Conservation (phyloP, 2,797 vertebrate species). For the Atherinosoma microstoma region DNA sequence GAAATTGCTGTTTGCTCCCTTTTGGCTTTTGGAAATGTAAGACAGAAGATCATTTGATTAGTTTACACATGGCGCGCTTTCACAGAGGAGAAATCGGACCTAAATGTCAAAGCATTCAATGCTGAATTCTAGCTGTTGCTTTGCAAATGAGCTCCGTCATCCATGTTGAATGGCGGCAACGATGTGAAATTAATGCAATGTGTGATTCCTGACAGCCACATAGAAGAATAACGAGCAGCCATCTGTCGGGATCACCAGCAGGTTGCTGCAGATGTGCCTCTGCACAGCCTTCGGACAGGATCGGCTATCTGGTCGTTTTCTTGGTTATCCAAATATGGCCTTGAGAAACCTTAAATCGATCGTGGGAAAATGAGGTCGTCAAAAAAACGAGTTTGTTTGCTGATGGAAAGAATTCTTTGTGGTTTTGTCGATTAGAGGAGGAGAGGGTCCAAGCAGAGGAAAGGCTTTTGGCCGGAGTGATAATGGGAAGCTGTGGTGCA, state of each 20-base stretch:
- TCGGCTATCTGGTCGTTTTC: slow-evolving; percentile 26
- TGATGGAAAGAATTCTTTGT: slow-evolving; percentile 32
- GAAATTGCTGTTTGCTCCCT: slow-evolving; percentile 36
- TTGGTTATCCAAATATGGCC: slow-evolving; percentile 36
- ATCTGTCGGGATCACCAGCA: slow-evolving; percentile 63
- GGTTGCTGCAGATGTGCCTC: slow-evolving; percentile 61
- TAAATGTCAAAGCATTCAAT: slow-evolving; percentile 19
- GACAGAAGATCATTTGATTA: slow-evolving; percentile 28
- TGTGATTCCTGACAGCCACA: slow-evolving; percentile 56
- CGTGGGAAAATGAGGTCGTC: slow-evolving; percentile 26
- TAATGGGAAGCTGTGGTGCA: too few species aligned
- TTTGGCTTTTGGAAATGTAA: slow-evolving; percentile 18
- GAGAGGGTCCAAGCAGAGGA: neutral
- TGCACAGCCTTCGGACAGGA: slow-evolving; percentile 30
- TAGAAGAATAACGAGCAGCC: slow-evolving; percentile 65
- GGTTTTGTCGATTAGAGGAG: slow-evolving; percentile 44
- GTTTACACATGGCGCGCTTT: slow-evolving; percentile 3
- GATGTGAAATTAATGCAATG: slow-evolving; percentile 33
- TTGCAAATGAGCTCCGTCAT: slow-evolving; percentile 5
- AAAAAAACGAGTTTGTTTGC: slow-evolving; percentile 1
- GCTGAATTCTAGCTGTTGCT: neutral
- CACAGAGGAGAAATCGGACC: slow-evolving; percentile 12
- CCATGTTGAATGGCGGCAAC: slow-evolving; percentile 26
- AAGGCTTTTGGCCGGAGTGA: too few species aligned
- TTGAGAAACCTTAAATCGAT: slow-evolving; percentile 47